These are phyloP conservation scores for Urocitellus parryii DNA, from an alignment of 2,113 vertebrate species.

Conservation along the genomic window DNA sequence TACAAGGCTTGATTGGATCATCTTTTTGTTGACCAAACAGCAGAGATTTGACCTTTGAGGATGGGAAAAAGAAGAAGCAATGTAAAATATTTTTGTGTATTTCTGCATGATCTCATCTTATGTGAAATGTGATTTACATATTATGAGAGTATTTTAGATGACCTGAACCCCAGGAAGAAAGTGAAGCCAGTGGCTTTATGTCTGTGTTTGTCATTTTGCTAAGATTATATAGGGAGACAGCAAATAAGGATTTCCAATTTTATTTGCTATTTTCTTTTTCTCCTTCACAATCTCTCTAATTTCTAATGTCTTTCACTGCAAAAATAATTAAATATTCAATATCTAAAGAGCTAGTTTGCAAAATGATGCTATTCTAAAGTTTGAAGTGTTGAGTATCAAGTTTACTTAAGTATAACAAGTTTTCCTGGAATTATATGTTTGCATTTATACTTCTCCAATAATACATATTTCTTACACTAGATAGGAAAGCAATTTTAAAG, in stretches of 20 bases:
- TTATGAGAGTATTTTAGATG: slow-evolving; percentile 15
- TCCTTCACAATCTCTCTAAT: background rate
- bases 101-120: slow-evolving; percentile 26
- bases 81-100: background rate
- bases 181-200: background rate
- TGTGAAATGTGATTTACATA: slow-evolving; percentile 25
- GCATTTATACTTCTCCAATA: background rate
- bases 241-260: background rate
- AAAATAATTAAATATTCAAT: background rate
- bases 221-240: background rate
- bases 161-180: background rate
- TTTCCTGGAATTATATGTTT: background rate
- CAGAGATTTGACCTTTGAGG: background rate
- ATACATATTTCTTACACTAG: background rate
- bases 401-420: background rate
- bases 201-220: background rate
- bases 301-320: background rate
- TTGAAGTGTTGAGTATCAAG: background rate
- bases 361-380: slow-evolving; percentile 8
- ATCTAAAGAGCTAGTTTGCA: background rate
- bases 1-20: slow-evolving; percentile 13
- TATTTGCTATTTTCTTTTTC: slow-evolving; percentile 15
- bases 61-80: background rate
- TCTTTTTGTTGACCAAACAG: background rate
- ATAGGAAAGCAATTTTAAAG: background rate